Percentiles rank a stretch among this genome's conserved stretches.
Conservation (phyloP, 2,888 invertebrate species). For the Macrophya alboannulata region DNA sequence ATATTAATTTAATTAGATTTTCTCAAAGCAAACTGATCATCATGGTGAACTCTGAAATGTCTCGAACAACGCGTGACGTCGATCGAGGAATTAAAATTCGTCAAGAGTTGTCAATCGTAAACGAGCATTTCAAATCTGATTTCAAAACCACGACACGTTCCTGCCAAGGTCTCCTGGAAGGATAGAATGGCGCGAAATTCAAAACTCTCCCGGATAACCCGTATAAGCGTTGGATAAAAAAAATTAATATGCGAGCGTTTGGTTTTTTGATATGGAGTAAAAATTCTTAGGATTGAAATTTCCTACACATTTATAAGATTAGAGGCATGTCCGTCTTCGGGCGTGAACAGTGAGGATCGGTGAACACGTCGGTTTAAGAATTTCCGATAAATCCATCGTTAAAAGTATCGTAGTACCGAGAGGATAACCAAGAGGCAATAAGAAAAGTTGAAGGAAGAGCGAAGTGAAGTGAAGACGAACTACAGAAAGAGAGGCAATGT, state of each 20-base stretch:
- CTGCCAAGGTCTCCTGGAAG: constrained; percentile 25
- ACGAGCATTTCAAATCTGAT: not conserved
- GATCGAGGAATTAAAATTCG: constrained; percentile 16
- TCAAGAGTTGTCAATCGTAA: constrained; percentile 30
- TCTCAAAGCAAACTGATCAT: not conserved
- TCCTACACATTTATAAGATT: not conserved
- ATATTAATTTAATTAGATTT: constrained; percentile 40
- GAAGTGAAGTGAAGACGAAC: constrained; percentile 20
- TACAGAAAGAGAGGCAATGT: constrained; percentile 52
- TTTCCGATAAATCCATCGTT: constrained; percentile 32
- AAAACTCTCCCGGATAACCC: constrained; percentile 16
- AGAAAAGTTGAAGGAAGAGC: not conserved
- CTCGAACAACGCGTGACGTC: constrained; percentile 5
- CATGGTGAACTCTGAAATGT: not conserved
- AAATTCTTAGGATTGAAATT: not conserved
- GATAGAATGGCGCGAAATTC: constrained; percentile 1
- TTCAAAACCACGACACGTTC: constrained; percentile 32
- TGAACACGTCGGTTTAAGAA: constrained; percentile 19
- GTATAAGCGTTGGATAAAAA: not conserved
- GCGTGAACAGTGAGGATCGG: constrained; percentile 17
- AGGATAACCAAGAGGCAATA: constrained; percentile 6
- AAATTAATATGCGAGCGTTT: not conserved
- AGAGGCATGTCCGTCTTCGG: not conserved
- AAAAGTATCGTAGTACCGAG: not conserved
- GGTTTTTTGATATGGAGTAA: not conserved